Evolutionary conservation across 2,888 invertebrate genomes (phyloP).

Genomic region (Scotopteryx bipunctaria): DNA sequence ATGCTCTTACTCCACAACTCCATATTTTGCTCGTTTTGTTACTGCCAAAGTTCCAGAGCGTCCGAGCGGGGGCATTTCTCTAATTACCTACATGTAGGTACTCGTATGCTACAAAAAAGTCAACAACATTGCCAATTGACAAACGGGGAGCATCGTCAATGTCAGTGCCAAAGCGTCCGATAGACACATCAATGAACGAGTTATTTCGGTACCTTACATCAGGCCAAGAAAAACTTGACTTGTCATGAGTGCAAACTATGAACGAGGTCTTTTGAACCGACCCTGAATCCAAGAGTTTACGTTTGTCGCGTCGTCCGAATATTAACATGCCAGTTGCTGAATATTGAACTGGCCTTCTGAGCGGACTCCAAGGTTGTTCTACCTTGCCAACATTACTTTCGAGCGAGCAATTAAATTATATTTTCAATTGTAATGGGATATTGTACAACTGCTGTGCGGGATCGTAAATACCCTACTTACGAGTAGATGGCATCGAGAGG

Average conservation of each 20-base stretch:
- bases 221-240: slow-evolving; percentile 70
- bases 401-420: not conserved
- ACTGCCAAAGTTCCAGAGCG: slow-evolving; percentile 36
- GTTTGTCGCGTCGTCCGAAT: slow-evolving; percentile 9
- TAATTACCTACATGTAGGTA: slow-evolving; percentile 24
- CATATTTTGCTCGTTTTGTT: slow-evolving; percentile 42
- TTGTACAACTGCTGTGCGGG: slow-evolving; percentile 4
- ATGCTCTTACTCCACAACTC: slow-evolving; percentile 40
- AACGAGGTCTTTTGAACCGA: slow-evolving; percentile 39
- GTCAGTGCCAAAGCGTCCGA: slow-evolving; percentile 75
- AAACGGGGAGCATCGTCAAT: slow-evolving; percentile 61
- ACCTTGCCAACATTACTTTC: slow-evolving; percentile 16
- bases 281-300: slow-evolving; percentile 40
- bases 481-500: slow-evolving; percentile 82
- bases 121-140: slow-evolving; percentile 63
- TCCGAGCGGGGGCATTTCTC: slow-evolving; percentile 26
- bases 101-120: no score
- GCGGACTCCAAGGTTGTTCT: slow-evolving; percentile 16
- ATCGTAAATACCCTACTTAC: slow-evolving; percentile 62
- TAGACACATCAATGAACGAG: slow-evolving; percentile 68
- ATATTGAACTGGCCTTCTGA: slow-evolving; percentile 15
- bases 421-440: slow-evolving; percentile 24
- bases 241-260: slow-evolving; percentile 46
- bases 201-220: slow-evolving; percentile 67
- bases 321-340: slow-evolving; percentile 10